Base-by-base conservation (phyloP, 2,888 invertebrate species). In the Eristalis pertinax region DNA sequence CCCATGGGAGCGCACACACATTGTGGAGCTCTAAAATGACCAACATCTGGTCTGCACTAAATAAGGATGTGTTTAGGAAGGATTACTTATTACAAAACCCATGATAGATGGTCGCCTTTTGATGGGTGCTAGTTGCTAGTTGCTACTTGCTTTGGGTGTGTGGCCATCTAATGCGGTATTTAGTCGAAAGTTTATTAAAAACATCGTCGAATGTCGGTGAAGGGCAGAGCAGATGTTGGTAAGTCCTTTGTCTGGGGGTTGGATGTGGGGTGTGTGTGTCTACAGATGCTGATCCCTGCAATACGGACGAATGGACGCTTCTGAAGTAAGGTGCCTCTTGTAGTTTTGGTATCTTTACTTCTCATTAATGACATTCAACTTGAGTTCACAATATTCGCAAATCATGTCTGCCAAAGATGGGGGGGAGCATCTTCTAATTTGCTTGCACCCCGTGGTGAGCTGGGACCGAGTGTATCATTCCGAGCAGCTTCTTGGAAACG, bases 1-100 rank as follows among this genome's bases (percentile, higher is more conserved):
- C 7, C 13, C 60, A 24, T 22, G 26, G 1, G 1, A 8, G 15
- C 4, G 13, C 60, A 24, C 22, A 22, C 58, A 24, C 22, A 10
- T 11, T 26, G 60, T 26, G 26, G 24, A 60, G 24, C 8, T 3
- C 24, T 60, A 24, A 24, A 60, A 60, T 13, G 26, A 26, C 60
- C 24, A 60, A 24, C 60, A 24, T 60, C 26, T 60, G 60, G 60
- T 60, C 60, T 60, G 60, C 26, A 26, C 24, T 29, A 60, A 60
- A 60, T 60, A 60, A 60, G 60, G 60, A 60, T 60, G 60, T 60
- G 60, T 24, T 60, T 60, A 26, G 26, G 24, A 60, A 13, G 60
- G 60, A 60, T 60, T 60, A 60, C 60, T 60, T 60, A 60, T 60
- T 60, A 60, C 60, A 60, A 60, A 24, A 60, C 60, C 50, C 60